Percentiles rank a stretch among this genome's conserved stretches.
Evolutionary conservation across 2,113 vertebrate genomes (phyloP).

Genomic region (Mesembrinibis cayennensis): DNA sequence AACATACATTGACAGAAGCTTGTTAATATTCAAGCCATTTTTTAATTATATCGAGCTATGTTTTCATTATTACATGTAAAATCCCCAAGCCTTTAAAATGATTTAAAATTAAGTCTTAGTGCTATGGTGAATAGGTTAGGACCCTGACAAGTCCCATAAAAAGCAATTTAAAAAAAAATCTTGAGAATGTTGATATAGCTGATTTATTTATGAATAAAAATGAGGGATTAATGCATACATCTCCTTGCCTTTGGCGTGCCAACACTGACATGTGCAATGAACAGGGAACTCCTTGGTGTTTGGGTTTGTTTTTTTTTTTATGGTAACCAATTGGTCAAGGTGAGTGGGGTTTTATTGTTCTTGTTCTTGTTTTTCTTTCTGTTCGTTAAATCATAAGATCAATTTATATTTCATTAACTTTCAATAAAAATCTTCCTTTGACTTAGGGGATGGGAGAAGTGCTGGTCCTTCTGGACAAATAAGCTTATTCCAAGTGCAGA

Average conservation of each 20-base stretch:
- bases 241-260: conserved; percentile 28
- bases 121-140: not conserved
- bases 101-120: not conserved
- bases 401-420: not conserved
- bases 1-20: not conserved
- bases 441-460: not conserved
- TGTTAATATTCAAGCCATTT: not conserved
- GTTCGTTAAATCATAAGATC: not conserved
- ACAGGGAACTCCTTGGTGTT: not conserved
- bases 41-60: not conserved
- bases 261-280: conserved; percentile 1
- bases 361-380: not conserved
- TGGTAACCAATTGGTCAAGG: conserved; percentile 58
- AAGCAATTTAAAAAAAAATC: not conserved
- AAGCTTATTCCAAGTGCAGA: not conserved
- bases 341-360: not conserved
- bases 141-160: not conserved
- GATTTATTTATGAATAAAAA: not conserved
- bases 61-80: not conserved
- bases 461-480: not conserved
- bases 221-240: not conserved
- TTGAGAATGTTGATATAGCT: not conserved
- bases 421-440: not conserved
- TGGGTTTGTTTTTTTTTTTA: not conserved
- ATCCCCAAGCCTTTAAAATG: not conserved